Percentiles rank a stretch among this genome's conserved stretches.
phyloP scores from a whole-genome alignment of 2,797 vertebrate species.

The Eulemur mongoz region DNA sequence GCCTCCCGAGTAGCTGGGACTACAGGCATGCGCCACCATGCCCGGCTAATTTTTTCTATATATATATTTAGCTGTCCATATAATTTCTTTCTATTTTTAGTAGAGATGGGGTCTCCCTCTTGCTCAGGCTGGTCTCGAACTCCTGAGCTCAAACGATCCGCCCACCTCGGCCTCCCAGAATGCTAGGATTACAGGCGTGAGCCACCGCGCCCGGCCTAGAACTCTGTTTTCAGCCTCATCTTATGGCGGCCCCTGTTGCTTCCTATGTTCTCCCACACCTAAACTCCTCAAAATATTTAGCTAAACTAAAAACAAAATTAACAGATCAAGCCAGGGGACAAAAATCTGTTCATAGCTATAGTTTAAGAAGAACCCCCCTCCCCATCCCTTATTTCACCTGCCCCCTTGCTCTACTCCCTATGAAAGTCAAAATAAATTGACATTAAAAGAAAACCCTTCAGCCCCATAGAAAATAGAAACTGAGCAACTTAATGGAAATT shows the following conservation, averaged over 20 bases:
- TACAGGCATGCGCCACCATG: too few species aligned
- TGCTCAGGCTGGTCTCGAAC: too few species aligned
- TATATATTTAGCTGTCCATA: too few species aligned
- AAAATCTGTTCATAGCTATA: neutral
- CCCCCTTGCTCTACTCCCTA: neutral
- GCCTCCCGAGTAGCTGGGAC: too few species aligned
- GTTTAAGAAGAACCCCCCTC: neutral
- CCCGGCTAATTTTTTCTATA: too few species aligned
- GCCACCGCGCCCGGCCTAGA: neutral
- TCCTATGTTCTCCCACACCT: neutral
- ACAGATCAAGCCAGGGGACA: neutral
- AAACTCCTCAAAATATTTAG: neutral
- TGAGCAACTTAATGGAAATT: constrained; percentile 57
- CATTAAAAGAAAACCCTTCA: constrained; percentile 12
- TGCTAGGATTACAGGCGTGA: too few species aligned
- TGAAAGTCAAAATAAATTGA: constrained; percentile 48
- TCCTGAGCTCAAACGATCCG: too few species aligned
- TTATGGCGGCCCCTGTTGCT: neutral
- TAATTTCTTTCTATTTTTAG: too few species aligned
- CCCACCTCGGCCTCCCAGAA: too few species aligned
- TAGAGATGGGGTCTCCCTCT: too few species aligned
- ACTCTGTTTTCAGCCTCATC: neutral
- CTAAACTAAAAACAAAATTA: neutral
- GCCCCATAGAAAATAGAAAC: constrained; percentile 35
- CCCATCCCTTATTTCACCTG: neutral